Evolutionary conservation across 2,797 vertebrate genomes (phyloP).

Genomic region (Cossypha polioptera): DNA sequence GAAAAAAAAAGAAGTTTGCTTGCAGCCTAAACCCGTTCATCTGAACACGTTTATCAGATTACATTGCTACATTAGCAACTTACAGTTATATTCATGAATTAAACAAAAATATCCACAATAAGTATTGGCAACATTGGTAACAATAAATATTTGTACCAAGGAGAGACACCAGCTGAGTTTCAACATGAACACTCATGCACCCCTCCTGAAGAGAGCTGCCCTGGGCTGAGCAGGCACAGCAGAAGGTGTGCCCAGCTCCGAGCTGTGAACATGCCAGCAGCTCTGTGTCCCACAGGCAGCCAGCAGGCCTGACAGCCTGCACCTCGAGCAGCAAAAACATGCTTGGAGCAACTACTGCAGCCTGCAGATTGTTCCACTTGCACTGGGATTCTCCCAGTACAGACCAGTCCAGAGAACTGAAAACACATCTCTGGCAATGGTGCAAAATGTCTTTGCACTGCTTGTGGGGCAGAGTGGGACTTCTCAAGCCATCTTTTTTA

Average conservation of each 20-base stretch:
- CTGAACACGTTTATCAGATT: neutral
- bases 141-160: neutral
- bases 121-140: neutral
- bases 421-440: neutral
- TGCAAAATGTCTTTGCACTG: neutral
- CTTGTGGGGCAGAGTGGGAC: neutral
- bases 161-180: neutral
- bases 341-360: neutral
- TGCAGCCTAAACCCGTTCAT: neutral
- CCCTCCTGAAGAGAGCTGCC: neutral
- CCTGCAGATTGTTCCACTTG: neutral
- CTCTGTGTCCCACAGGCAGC: neutral
- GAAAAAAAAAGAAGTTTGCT: neutral
- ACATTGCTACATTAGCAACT: neutral
- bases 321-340: neutral
- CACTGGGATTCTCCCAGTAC: neutral
- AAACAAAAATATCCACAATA: neutral
- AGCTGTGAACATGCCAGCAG: neutral
- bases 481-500: neutral
- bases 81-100: constrained; percentile 13
- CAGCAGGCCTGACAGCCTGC: neutral
- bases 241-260: neutral
- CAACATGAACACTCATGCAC: fast-evolving
- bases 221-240: neutral
- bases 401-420: neutral